Evolutionary conservation across 1,140 invertebrate genomes (phyloP).

Genomic region (Bathynomus jamesi): DNA sequence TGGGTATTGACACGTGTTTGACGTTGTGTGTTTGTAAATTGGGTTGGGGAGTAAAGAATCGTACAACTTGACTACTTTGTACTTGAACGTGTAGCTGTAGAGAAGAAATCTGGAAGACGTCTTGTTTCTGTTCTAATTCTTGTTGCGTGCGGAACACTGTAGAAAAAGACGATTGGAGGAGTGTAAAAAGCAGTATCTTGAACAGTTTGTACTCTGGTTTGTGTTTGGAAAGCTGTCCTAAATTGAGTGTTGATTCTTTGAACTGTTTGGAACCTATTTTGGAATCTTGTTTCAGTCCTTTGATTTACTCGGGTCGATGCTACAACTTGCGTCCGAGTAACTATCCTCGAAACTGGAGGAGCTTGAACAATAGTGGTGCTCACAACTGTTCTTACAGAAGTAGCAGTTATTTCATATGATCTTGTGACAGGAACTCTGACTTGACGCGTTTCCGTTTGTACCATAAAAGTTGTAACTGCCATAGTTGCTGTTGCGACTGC

Average conservation of each 20-base stretch:
- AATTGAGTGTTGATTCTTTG: background rate
- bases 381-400: slow-evolving; percentile 15
- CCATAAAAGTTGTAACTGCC: slow-evolving; percentile 30
- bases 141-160: slow-evolving; percentile 5
- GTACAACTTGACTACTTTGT: slow-evolving; percentile 17
- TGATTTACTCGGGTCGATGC: slow-evolving; percentile 20
- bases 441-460: slow-evolving; percentile 20
- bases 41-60: slow-evolving; percentile 18
- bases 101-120: slow-evolving; percentile 5
- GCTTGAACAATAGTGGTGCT: slow-evolving; percentile 12
- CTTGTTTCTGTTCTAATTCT: slow-evolving; percentile 2
- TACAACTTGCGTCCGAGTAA: slow-evolving; percentile 15
- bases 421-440: slow-evolving; percentile 22
- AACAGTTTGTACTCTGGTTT: slow-evolving; percentile 10
- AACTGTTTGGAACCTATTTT: slow-evolving; percentile 7
- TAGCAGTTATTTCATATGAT: slow-evolving; percentile 19
- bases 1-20: slow-evolving; percentile 14
- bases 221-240: background rate
- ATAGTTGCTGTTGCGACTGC: slow-evolving; percentile 23
- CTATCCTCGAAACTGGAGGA: slow-evolving; percentile 11
- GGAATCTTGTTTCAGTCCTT: slow-evolving; percentile 12
- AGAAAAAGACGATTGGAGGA: slow-evolving; percentile 2
- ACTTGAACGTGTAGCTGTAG: slow-evolving; percentile 16
- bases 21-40: slow-evolving; percentile 4
- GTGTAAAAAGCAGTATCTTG: slow-evolving; percentile 6